Evolutionary conservation across 30 jellyfish, hydroid and myxozoan genomes (phyloP).

Genomic region (Chrysaora quinquecirrha): DNA sequence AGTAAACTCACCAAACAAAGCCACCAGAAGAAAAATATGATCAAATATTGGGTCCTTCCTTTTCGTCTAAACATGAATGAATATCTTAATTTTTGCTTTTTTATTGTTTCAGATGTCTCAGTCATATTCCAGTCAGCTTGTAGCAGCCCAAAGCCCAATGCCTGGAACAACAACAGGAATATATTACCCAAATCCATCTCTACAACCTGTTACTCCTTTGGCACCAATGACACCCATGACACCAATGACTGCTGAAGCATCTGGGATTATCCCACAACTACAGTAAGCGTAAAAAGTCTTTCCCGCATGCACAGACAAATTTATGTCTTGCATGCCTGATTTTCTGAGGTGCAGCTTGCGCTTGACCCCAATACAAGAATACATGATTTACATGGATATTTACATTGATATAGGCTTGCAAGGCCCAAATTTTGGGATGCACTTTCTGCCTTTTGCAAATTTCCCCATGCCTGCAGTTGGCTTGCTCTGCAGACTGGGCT

Average conservation of each 20-base stretch:
- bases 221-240: constrained; percentile 89
- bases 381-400: too few species aligned
- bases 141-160: constrained; percentile 82
- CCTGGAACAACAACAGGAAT: constrained; percentile 88
- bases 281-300: constrained; percentile 53
- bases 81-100: too few species aligned
- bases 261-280: constrained; percentile 93
- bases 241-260: constrained; percentile 93
- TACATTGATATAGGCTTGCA: too few species aligned
- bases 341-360: too few species aligned
- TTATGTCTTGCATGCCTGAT: background rate
- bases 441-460: too few species aligned
- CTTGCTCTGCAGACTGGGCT: too few species aligned
- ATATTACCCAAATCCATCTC: constrained; percentile 80
- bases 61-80: too few species aligned
- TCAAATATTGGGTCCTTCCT: too few species aligned
- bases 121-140: constrained; percentile 64
- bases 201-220: constrained; percentile 78
- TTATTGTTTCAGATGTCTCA: constrained; percentile 20
- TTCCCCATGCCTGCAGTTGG: too few species aligned
- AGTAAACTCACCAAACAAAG: too few species aligned
- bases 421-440: too few species aligned
- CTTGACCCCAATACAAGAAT: too few species aligned
- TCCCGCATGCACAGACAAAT: background rate
- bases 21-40: background rate